These are phyloP conservation scores for Dicyrtoma fusca DNA, from an alignment of 2,888 invertebrate genomes.

Conservation along the genomic window DNA sequence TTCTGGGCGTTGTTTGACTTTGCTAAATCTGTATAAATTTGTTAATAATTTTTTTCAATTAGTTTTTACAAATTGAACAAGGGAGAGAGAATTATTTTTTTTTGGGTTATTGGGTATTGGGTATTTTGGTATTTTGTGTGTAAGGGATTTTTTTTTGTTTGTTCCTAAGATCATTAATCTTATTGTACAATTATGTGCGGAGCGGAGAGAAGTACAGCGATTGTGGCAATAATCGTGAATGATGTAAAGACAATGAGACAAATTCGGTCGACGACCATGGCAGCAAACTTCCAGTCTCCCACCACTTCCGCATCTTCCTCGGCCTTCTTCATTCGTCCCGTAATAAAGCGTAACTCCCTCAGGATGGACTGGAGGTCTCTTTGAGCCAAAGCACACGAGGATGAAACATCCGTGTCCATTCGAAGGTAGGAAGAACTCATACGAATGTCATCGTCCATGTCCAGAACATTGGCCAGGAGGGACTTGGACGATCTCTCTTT, in stretches of 20 bases:
- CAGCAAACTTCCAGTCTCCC: conserved; percentile 98
- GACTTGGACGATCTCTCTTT: conserved; percentile 94
- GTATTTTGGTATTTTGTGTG: background rate
- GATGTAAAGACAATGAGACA: conserved; percentile 99
- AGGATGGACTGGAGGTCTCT: conserved; percentile 84
- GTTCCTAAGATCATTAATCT: conserved; percentile 44
- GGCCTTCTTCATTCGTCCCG: conserved; percentile 88
- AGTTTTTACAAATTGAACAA: too few relatives aligned
- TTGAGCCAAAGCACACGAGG: conserved; percentile 57
- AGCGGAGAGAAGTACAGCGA: conserved; percentile 94
- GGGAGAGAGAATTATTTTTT: too few relatives aligned
- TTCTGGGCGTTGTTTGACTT: too few relatives aligned
- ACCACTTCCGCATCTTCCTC: conserved; percentile 92
- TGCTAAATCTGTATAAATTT: background rate
- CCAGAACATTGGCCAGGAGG: conserved; percentile 89
- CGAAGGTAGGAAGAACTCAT: conserved; percentile 63
- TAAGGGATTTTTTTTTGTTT: too few relatives aligned
- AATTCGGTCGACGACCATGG: conserved; percentile 98
- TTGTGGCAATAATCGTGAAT: conserved; percentile 96
- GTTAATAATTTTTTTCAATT: conserved; percentile 10
- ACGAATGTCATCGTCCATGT: conserved; percentile 93
- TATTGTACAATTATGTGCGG: conserved; percentile 95
- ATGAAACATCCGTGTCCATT: conserved; percentile 56
- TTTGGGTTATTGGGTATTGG: too few relatives aligned
- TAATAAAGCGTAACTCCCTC: conserved; percentile 91